Conservation (phyloP, 64 coral and sea anemone species). For the Dendrophyllia cribrosa region DNA sequence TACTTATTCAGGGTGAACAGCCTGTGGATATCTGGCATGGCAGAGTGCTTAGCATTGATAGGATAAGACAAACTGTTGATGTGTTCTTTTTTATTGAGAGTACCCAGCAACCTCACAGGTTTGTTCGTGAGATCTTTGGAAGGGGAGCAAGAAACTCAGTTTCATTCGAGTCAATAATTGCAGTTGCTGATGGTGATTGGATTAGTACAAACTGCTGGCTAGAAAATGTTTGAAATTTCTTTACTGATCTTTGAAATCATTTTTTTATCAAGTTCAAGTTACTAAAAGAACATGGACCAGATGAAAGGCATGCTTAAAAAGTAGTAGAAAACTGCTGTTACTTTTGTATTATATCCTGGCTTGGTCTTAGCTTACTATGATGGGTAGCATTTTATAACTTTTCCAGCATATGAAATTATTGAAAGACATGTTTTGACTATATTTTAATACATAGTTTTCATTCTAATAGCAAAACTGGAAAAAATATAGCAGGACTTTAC, state of each 20-base stretch:
- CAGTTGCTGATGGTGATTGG: constrained; percentile 31
- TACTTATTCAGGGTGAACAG: constrained; percentile 55
- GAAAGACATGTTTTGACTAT: too few species aligned
- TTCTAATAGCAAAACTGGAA: too few species aligned
- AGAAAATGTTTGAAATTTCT: constrained; percentile 40
- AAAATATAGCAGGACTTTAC: too few species aligned
- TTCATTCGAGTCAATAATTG: constrained; percentile 44
- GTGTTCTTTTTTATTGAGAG: constrained; percentile 60
- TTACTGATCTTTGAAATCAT: not conserved
- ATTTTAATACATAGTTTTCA: too few species aligned
- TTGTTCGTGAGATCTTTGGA: constrained; percentile 40
- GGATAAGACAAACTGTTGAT: constrained; percentile 32
- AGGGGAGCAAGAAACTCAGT: constrained; percentile 44
- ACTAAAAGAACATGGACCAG: not conserved
- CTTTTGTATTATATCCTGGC: too few species aligned
- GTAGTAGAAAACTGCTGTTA: too few species aligned
- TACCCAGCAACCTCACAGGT: constrained; percentile 7
- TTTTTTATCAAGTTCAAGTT: not conserved
- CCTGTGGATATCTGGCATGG: constrained; percentile 47
- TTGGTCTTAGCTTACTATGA: too few species aligned
- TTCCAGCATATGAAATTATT: too few species aligned
- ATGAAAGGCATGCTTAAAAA: too few species aligned
- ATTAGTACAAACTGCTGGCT: constrained; percentile 22
- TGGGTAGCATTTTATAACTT: too few species aligned
- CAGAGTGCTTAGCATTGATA: constrained; percentile 36